Conservation (phyloP, 2,797 vertebrate genomes). For the Numenius phaeopus region DNA sequence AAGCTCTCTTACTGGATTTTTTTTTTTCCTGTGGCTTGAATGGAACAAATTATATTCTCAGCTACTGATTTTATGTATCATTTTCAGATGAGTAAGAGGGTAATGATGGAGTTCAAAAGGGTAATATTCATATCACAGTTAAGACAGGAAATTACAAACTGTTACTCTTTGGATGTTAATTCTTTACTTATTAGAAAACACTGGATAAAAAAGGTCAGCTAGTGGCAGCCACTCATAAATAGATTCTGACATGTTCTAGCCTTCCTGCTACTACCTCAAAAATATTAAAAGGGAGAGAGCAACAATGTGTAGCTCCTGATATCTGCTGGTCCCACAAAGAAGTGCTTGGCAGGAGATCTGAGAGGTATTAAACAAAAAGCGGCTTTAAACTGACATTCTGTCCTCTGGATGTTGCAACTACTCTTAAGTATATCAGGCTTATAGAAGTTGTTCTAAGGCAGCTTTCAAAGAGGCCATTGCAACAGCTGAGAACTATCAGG, state of each 20-base stretch:
- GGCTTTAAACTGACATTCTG: neutral
- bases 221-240: slow-evolving; percentile 12
- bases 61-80: slow-evolving; percentile 26
- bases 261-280: neutral
- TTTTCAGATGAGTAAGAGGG: slow-evolving; percentile 47
- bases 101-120: slow-evolving; percentile 58
- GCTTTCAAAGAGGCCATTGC: neutral
- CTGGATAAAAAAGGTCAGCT: slow-evolving; percentile 6
- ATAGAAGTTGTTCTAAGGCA: neutral
- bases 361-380: neutral
- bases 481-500: neutral
- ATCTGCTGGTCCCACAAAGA: neutral
- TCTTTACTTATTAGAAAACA: slow-evolving; percentile 46
- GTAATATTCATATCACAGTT: slow-evolving; percentile 42
- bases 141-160: slow-evolving; percentile 50
- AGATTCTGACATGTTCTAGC: neutral
- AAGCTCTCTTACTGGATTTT: neutral
- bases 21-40: neutral
- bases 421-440: neutral
- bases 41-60: slow-evolving; percentile 7
- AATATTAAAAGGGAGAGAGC: neutral
- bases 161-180: slow-evolving; percentile 18
- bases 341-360: neutral
- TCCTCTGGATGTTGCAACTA: neutral
- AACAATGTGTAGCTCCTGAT: neutral